A percentile compares a stretch with the other conserved stretches of the same genome.
These are phyloP conservation scores for Polyergus mexicanus DNA, from an alignment of 1,140 invertebrate genomes.

Conservation along the genomic window DNA sequence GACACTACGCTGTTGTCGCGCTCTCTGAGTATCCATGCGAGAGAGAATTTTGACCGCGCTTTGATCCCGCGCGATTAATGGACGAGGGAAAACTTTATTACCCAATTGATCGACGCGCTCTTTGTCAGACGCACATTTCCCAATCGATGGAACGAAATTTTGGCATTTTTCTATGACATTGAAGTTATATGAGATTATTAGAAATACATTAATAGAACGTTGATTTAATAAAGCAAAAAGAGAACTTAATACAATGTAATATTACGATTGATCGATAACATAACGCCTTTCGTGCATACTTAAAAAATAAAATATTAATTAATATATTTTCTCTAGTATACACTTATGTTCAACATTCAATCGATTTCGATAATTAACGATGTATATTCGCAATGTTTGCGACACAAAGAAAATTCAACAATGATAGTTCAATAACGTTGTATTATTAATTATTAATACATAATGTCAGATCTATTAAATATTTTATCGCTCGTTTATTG, in stretches of 20 bases:
- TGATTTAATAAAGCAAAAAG: background rate
- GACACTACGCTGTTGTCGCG: background rate
- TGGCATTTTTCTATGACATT: slow-evolving; percentile 9
- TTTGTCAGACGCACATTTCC: slow-evolving; percentile 9
- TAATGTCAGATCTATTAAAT: slow-evolving; percentile 3
- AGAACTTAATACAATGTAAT: background rate
- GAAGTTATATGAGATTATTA: slow-evolving; percentile 14
- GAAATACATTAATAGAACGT: slow-evolving; percentile 2
- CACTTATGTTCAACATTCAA: background rate
- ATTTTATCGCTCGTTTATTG: background rate
- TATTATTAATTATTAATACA: background rate
- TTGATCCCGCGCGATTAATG: slow-evolving; percentile 53
- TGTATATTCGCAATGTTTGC: background rate
- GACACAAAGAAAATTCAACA: background rate
- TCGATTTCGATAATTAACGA: background rate
- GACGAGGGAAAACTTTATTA: slow-evolving; percentile 45
- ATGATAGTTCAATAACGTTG: background rate
- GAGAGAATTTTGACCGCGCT: background rate
- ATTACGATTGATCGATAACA: background rate
- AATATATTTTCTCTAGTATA: background rate
- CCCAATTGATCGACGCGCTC: background rate
- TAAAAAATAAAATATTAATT: background rate
- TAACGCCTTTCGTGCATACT: background rate
- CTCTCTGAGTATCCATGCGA: background rate
- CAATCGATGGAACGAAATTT: slow-evolving; percentile 7